These are phyloP conservation scores for Drosophila colorata DNA, from an alignment of 2,888 invertebrate species.

Conservation along the genomic window DNA sequence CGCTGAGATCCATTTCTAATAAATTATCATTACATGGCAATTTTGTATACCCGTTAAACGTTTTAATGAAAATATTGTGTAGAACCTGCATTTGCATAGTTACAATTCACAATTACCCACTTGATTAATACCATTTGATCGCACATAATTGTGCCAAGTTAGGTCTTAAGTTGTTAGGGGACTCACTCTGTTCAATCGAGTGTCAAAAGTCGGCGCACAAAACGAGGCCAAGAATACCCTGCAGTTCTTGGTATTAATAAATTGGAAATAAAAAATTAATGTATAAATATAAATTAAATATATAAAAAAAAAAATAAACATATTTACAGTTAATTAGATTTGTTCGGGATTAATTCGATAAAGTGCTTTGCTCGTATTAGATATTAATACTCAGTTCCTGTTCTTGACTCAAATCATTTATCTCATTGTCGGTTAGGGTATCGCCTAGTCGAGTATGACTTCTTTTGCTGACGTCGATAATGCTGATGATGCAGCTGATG, in stretches of 20 bases:
- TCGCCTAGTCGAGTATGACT: background rate
- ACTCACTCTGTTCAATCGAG: constrained; percentile 38
- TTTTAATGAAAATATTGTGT: background rate
- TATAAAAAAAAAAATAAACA: too few relatives aligned
- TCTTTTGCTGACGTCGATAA: background rate
- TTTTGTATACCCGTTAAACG: background rate
- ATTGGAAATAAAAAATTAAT: background rate
- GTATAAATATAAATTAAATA: too few relatives aligned
- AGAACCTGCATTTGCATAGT: background rate
- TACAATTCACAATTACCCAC: constrained; percentile 6
- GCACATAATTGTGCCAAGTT: constrained; percentile 25
- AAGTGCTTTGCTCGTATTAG: too few relatives aligned
- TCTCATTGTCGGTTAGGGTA: background rate
- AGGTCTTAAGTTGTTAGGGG: constrained; percentile 35
- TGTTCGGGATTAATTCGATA: too few relatives aligned
- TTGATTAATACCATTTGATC: constrained; percentile 7
- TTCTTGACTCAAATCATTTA: too few relatives aligned
- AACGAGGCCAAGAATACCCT: constrained; percentile 11
- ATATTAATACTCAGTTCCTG: too few relatives aligned
- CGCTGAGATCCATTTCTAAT: background rate
- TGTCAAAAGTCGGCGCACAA: too few relatives aligned
- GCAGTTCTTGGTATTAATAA: background rate
- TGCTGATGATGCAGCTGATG: constrained; percentile 18
- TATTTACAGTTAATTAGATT: too few relatives aligned
- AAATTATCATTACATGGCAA: background rate